Base-by-base conservation (phyloP, 1,140 invertebrate genomes). In the Drosophila ananassae region DNA sequence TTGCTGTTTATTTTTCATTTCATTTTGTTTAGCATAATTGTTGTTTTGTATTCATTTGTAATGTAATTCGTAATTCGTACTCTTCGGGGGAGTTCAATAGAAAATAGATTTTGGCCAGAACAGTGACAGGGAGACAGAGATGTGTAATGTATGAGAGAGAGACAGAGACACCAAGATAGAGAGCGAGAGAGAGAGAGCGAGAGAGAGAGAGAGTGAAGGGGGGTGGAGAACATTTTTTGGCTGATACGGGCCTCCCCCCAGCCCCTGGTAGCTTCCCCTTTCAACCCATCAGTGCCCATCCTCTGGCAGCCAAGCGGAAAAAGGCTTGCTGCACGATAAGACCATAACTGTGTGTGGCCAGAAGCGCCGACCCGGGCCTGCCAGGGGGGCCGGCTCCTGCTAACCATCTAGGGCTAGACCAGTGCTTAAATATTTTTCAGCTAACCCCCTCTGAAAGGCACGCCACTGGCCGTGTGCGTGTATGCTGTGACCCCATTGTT, bases 271-370 rank as follows among this genome's bases (percentile, higher is more conserved):
- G 28, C 57, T 58, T 32, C 51, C 32, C 66, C 61, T 22, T 46
- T 46, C 24, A 47, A 47, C 44, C 44, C 44, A 47, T 47, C 44
- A 47, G 44, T 47, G n/a, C 9, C 51, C 30, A 21, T 53, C 50
- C 28, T 22, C 8, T n/a, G 41, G 25, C 34, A 75, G 66, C 66
- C 66, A 62, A 87, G 82, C 83, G 82, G 79, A 79, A 87, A 85
- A 87, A 79, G 82, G 74, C 82, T 89, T 89, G 83, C 78, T 78
- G 83, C 67, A 63, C 82, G 82, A 87, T 87, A 87, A 87, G 82
- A 87, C 82, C 77, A 72, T 48, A 59, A 28, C 52, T 47, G 21
- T 47, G 21, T 47, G 44, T 24, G 44, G 13, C n/a, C 44, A 47
- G 44, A 22, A 21, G 44, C 44, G 44, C 24, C 2, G 21, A 1